Percentiles rank a stretch among this genome's conserved stretches.
phyloP scores from a whole-genome alignment of 2,797 vertebrate genomes.

The Hyperoplus lanceolatus region DNA sequence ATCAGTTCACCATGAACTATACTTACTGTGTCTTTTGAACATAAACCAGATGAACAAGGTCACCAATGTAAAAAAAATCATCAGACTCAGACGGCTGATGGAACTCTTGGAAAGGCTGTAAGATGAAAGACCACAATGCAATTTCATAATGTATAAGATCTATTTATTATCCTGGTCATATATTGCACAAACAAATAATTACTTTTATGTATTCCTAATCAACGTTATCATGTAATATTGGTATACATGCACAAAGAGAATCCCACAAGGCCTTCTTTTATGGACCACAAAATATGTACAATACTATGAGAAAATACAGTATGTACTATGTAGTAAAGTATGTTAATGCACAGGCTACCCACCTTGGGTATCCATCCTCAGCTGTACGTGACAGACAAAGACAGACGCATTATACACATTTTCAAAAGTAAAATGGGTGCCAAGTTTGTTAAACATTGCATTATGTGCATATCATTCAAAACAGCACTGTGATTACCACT shows the following conservation, averaged over 20 bases:
- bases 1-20: neutral
- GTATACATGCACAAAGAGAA: neutral
- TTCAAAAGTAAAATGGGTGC: neutral
- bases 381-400: neutral
- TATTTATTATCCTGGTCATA: neutral
- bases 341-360: neutral
- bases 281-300: neutral
- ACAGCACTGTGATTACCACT: neutral
- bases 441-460: neutral
- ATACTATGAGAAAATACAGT: neutral
- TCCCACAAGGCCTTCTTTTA: neutral
- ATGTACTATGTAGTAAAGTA: neutral
- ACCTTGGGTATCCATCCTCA: neutral
- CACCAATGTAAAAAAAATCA: constrained; percentile 36
- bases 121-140: neutral
- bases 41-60: constrained; percentile 36
- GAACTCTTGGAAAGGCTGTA: accelerated
- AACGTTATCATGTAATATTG: neutral
- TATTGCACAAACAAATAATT: neutral
- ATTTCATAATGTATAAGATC: neutral
- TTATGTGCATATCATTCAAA: neutral
- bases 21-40: constrained; percentile 58
- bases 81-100: constrained; percentile 51
- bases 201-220: neutral
- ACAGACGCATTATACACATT: neutral